Evolutionary conservation across 2,888 invertebrate genomes (phyloP), one percentile per base, ranked within the genome.

Genomic region (Leucophenga maculata): DNA sequence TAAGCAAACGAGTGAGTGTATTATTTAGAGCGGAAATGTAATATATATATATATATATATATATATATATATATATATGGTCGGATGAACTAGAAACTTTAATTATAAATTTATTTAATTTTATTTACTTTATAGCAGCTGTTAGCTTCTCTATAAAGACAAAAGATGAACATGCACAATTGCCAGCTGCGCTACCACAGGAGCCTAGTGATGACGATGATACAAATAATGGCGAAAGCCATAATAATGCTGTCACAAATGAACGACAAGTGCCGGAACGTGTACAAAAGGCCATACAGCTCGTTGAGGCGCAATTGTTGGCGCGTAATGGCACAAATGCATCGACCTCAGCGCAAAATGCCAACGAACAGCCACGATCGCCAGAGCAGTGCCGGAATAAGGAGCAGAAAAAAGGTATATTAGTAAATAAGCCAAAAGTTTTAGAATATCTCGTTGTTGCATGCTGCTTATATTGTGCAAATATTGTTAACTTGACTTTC

Each of bases 101-200:
- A n/a, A n/a, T n/a, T n/a, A n/a, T n/a, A n/a, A n/a, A n/a, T n/a
- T n/a, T n/a, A n/a, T n/a, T n/a, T n/a, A 16, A n/a, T 57, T 26
- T 22, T 26, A 1, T 18, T 52, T 9, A 50, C 14, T 3, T 64
- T 69, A 18, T 65, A 93, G 93, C 91, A 11, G 93, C 95, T 0
- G 95, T 96, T 0, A 94, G 94, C 70, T 96, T 96, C 86, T 96
- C 95, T 0, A 95, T 96, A 54, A 95, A 95, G 85, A 90, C 93
- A 0, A 95, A 95, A 85, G 95, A 94, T 69, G 92, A 92, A 0
- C 78, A 74, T 14, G 92, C 93, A 1, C 88, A 93, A 1, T 90
- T 93, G 3, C 95, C 93, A 86, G 94, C 93, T 67, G 93, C 94
- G 0, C 83, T 96, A 50, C 94, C 94, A 0, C 90, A 94, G 77